phyloP scores from a whole-genome alignment of 2,888 invertebrate genomes.

The Campoletis raptor region DNA sequence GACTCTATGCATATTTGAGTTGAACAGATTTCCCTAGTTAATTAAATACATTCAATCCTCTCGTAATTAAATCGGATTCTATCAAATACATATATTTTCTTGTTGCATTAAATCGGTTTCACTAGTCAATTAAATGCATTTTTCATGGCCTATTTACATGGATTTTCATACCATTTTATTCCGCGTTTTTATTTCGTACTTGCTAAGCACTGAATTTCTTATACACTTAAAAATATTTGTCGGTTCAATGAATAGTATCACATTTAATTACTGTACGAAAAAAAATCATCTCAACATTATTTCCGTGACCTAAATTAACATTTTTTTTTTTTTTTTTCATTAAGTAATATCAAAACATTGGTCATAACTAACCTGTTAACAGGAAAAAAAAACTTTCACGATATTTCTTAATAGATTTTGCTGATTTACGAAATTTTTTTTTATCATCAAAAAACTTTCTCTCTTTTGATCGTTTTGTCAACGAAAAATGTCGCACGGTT shows the following conservation, averaged over 20 bases:
- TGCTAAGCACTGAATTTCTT: no score
- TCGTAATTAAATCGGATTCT: conserved; percentile 21
- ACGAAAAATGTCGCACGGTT: background rate
- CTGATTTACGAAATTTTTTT: background rate
- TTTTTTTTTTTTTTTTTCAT: conserved; percentile 12
- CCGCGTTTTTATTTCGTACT: background rate
- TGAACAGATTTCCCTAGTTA: conserved; percentile 37
- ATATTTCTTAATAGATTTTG: background rate
- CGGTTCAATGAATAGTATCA: background rate
- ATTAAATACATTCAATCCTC: conserved; percentile 9
- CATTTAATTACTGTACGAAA: background rate
- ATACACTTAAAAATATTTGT: background rate
- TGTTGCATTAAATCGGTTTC: conserved; percentile 31
- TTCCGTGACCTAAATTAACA: background rate
- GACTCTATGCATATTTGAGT: background rate
- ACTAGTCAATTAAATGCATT: conserved; percentile 24
- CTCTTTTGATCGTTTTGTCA: background rate
- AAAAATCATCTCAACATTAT: background rate
- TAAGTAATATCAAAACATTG: background rate
- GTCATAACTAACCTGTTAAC: background rate
- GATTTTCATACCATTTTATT: background rate
- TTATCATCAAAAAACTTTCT: background rate
- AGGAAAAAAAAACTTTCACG: background rate
- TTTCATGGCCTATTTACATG: conserved; percentile 6
- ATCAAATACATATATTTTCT: background rate